A percentile compares a stretch with the other conserved stretches of the same genome.
phyloP scores from a whole-genome alignment of 2,113 vertebrate species.

The Tricholaema leucomelas region DNA sequence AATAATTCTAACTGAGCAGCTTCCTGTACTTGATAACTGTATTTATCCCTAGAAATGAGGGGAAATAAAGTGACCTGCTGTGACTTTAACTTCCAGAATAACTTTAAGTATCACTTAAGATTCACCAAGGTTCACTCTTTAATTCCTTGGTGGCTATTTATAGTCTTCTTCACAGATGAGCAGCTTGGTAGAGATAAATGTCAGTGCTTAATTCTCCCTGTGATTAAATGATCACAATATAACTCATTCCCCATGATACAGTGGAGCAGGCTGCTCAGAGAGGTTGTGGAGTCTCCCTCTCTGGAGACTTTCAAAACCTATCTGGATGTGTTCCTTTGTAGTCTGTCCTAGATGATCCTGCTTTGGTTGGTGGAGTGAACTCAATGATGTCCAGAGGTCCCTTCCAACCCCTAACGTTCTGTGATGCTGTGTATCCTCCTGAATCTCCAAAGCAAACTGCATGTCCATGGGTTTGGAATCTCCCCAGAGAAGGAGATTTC shows the following conservation, averaged over 20 bases:
- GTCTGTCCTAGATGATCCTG: too few species aligned
- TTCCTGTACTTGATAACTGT: neutral
- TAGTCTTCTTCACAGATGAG: neutral
- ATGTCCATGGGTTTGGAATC: neutral
- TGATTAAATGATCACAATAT: neutral
- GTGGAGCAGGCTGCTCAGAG: too few species aligned
- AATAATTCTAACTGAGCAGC: neutral
- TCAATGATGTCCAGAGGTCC: too few species aligned
- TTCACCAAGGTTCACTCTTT: neutral
- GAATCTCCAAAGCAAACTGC: neutral
- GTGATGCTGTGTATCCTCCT: neutral
- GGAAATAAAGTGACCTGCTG: neutral
- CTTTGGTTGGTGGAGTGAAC: too few species aligned
- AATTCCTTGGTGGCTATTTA: neutral
- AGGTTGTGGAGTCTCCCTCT: too few species aligned
- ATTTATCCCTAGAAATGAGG: neutral
- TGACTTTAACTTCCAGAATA: neutral
- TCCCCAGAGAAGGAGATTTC: neutral
- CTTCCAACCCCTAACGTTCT: too few species aligned
- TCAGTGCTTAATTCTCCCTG: neutral
- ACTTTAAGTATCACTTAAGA: neutral
- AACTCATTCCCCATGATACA: neutral
- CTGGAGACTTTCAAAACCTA: too few species aligned
- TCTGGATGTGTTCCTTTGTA: too few species aligned
- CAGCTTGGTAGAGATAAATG: neutral